Evolutionary conservation across 2,113 vertebrate genomes (phyloP), one percentile per base, ranked within the genome.

Genomic region (Struthio camelus): DNA sequence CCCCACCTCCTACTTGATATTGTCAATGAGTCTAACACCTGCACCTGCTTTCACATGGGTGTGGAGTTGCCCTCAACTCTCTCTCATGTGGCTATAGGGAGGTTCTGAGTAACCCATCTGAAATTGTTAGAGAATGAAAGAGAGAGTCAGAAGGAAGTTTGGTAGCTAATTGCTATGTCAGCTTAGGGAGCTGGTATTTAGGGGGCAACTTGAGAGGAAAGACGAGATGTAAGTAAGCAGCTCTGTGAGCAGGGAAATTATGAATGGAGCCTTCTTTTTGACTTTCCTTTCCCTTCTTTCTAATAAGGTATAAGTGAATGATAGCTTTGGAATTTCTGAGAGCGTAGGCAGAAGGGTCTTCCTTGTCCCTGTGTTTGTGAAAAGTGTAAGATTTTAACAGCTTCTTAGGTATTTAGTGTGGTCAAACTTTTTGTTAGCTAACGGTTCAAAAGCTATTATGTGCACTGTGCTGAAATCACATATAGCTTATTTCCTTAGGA

Each of bases 221-320:
- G 40, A 1, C 1, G 8, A 38, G 14, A 6, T 50, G 14, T 13
- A 40, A 24, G 7, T 5, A 10, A 30, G 36, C 20, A 66, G 10
- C 2, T 56, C 8, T 5, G 1, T 2, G 14, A 70, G 9, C 0
- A 22, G 44, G n/a, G 19, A 42, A 11, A 2, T 66, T 5, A 1
- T 10, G 5, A 38, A 2, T 9, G 69, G 25, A 1, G 72, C 0
- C 34, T 2, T 62, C 34, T 9, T 12, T 87, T 14, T 5, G 10
- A 30, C 6, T 73, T 19, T 91, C 5, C 27, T 75, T n/a, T 19
- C 89, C 7, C 27, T 78, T 34, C 32, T 80, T 22, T 34, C 18
- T 78, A 4, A 40, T 5, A 32, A 80, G 66, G 85, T 87, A 75
- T 10, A 82, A 15, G 4, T 24, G 73, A 34, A 3, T 38, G 34